Evolutionary conservation across 2,797 vertebrate species (phyloP).

Genomic region (Enteromius fasciolatus): DNA sequence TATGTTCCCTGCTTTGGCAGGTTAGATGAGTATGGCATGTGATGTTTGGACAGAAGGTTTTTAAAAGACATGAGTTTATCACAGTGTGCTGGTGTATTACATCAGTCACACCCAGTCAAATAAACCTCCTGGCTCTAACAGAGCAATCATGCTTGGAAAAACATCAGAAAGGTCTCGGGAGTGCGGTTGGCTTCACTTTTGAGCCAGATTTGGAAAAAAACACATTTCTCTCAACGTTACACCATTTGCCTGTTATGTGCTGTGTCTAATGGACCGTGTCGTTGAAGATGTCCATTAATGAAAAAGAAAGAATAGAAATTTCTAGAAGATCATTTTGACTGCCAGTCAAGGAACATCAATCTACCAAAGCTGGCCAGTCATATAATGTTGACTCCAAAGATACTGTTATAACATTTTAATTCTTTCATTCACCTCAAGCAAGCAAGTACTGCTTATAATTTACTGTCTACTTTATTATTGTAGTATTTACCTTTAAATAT

Average conservation of each 20-base stretch:
- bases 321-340: neutral
- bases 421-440: neutral
- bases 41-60: conserved; percentile 57
- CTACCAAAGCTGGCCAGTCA: neutral
- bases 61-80: conserved; percentile 42
- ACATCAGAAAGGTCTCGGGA: conserved; percentile 22
- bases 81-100: conserved; percentile 43
- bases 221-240: conserved; percentile 16
- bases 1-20: conserved; percentile 26
- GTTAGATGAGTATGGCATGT: conserved; percentile 38
- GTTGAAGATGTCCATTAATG: neutral
- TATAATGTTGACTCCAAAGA: neutral
- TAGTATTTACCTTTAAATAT: neutral
- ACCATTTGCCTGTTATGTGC: neutral
- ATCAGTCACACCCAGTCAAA: conserved; percentile 49
- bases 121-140: conserved; percentile 43
- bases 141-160: conserved; percentile 35
- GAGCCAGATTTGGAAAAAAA: conserved; percentile 25
- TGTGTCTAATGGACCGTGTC: conserved; percentile 2
- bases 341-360: neutral
- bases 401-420: neutral
- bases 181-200: neutral
- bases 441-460: neutral
- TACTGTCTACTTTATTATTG: neutral
- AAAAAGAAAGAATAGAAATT: neutral